Evolutionary conservation across 1,140 invertebrate species (phyloP), one percentile per base, ranked within the genome.

Genomic region (Drosophila nannoptera): DNA sequence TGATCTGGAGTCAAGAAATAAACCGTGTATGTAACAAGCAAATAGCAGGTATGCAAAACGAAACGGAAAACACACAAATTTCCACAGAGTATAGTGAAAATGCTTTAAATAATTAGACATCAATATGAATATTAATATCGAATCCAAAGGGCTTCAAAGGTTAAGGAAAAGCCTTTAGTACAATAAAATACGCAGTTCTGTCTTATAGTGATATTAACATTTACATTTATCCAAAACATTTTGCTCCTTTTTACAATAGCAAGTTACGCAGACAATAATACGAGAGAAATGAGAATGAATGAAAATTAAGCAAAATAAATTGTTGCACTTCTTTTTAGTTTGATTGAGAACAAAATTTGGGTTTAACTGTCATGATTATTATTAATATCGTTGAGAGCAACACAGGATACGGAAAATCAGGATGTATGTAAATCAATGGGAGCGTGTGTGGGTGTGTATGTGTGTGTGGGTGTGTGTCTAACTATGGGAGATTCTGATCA

Each of bases 61-160:
- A 78, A 75, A 75, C 58, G 54, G 70, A 80, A 63, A 54, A 59
- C 70, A 55, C 52, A 68, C 72, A 83, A 67, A 48, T 66, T 52
- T 81, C 58, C 76, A 75, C 60, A 75, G 69, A 80, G 36, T 67
- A 76, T 68, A 48, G 52, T 48, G 62, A 50, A 63, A 80, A 75
- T 72, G 77, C 72, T 58, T 52, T 55, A 78, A 71, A 69, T 82
- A 84, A 38, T 52, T 69, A 69, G 71, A 82, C 80, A 82, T 82
- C 80, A 59, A 84, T 84, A 83, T 69, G 65, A 67, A 82, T 76
- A 82, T 82, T 75, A 59, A 84, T 84, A 83, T 83, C 55, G 67
- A 31, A 55, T 75, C 61, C 53, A 60, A 62, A 69, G 69, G 52
- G 68, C 62, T 63, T n/a, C n/a, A n/a, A n/a, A n/a, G n/a, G 70